Percentiles rank a stretch among this genome's conserved stretches.
These are phyloP conservation scores for Sebastes ruberrimus DNA, from an alignment of 2,797 vertebrate species.

Conservation along the genomic window DNA sequence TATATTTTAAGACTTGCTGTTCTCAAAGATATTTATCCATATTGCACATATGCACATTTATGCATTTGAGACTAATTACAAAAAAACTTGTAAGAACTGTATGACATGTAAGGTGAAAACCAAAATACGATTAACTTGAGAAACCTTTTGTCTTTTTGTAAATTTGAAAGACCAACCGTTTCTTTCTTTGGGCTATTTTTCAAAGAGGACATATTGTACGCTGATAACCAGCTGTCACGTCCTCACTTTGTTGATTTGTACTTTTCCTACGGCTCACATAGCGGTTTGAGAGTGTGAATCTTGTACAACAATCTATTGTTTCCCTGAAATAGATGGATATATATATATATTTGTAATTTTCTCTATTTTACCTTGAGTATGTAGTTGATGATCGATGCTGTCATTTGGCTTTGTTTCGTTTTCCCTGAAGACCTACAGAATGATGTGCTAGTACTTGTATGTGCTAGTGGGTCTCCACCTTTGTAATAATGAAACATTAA, in stretches of 20 bases:
- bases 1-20: constrained; percentile 9
- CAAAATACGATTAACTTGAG: constrained; percentile 66
- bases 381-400: constrained; percentile 57
- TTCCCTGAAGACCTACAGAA: constrained; percentile 44
- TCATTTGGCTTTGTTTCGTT: constrained; percentile 44
- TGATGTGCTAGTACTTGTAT: constrained; percentile 37
- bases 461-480: constrained; percentile 48
- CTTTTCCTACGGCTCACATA: constrained; percentile 48
- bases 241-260: constrained; percentile 55
- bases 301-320: constrained; percentile 71
- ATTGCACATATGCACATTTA: constrained; percentile 64
- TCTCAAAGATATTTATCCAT: constrained; percentile 64
- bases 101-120: constrained; percentile 63
- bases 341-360: constrained; percentile 83
- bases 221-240: constrained; percentile 27
- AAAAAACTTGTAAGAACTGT: constrained; percentile 46
- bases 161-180: constrained; percentile 59
- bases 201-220: constrained; percentile 18
- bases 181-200: constrained; percentile 60
- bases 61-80: constrained; percentile 60
- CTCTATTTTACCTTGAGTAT: constrained; percentile 71
- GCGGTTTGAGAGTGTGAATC: constrained; percentile 58
- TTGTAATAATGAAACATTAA: constrained; percentile 69
- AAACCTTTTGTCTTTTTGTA: constrained; percentile 50
- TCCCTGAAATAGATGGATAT: constrained; percentile 74